Evolutionary conservation across 64 coral and sea anemone genomes (phyloP), one percentile per base, ranked within the genome.

Genomic region (Cladopsammia gracilis): DNA sequence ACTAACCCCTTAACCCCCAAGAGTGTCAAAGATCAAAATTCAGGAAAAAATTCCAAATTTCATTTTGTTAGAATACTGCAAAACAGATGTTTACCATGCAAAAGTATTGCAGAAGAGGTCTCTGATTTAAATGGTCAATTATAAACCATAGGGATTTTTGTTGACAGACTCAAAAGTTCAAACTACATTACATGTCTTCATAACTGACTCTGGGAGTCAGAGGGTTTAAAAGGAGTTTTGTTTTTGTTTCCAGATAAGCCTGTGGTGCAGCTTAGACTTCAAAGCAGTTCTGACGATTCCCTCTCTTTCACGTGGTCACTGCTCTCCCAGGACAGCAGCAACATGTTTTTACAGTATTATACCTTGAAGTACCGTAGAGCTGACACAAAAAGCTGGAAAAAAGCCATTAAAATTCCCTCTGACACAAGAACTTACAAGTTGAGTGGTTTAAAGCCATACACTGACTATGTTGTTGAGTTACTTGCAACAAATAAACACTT

Each of bases 401-500:
- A 18, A 84, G 56, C 44, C 26, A 9, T 25, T 18, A 16, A 5
- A 65, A 84, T 84, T 68, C 44, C 80, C 24, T 19, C 19, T 1
- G 1, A 46, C 48, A 66, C 5, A 49, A 67, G 9, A 24, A 16
- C 42, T n/a, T 84, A 67, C 42, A 6, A 67, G n/a, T 42, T 93
- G 18, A 26, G 10, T 62, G 48, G 50, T n/a, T 85, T 93, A 12
- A 18, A 79, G 58, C 71, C 91, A 7, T 93, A 68, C 48, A 93
- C 91, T 6, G 13, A 22, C 10, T 93, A 93, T 68, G 46, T 44
- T 43, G 51, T 93, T 19, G 56, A 50, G 64, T 48, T 93, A 15
- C 56, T 46, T 15, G 91, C 82, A 3, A 49, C 82, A 3, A 93
- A 93, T 67, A n/a, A 86, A 43, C 84, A 93, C 47, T 93, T 93